phyloP scores from a whole-genome alignment of 1,140 invertebrate genomes.

The Bombus superbus region DNA sequence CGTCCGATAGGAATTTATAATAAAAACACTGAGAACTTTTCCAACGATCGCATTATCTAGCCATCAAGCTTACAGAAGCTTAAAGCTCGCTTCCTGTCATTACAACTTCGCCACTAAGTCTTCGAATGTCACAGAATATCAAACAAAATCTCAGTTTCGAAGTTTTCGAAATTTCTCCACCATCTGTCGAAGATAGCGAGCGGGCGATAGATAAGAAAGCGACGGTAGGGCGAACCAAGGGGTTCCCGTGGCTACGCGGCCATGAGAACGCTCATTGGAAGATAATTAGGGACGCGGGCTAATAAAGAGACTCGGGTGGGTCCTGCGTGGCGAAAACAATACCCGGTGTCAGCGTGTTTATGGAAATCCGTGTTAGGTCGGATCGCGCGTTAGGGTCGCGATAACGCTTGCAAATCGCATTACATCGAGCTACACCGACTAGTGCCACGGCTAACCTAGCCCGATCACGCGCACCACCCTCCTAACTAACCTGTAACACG shows the following conservation, averaged over 20 bases:
- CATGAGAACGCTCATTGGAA: conserved; percentile 45
- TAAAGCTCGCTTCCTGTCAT: background rate
- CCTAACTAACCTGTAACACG: conserved; percentile 39
- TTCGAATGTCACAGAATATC: background rate
- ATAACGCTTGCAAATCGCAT: conserved; percentile 81
- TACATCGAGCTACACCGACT: conserved; percentile 69
- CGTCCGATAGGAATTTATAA: too few species aligned
- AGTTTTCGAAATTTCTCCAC: background rate
- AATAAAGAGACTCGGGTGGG: conserved; percentile 53
- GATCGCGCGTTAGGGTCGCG: conserved; percentile 68
- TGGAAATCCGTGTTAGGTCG: conserved; percentile 73
- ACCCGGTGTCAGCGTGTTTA: conserved; percentile 70
- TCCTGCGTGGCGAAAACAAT: conserved; percentile 69
- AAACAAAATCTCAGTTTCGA: background rate
- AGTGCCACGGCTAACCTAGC: conserved; percentile 17
- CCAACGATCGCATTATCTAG: too few species aligned
- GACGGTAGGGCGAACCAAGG: background rate
- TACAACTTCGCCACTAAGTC: too few species aligned
- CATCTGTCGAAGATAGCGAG: background rate
- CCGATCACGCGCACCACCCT: conserved; percentile 15
- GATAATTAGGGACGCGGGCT: conserved; percentile 60
- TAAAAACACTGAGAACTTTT: too few species aligned
- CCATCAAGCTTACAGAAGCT: background rate
- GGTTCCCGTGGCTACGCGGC: conserved; percentile 28
- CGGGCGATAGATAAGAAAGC: background rate